Evolutionary conservation across 2,113 vertebrate species (phyloP), one percentile per base, ranked within the genome.

Genomic region (Alethe diademata): DNA sequence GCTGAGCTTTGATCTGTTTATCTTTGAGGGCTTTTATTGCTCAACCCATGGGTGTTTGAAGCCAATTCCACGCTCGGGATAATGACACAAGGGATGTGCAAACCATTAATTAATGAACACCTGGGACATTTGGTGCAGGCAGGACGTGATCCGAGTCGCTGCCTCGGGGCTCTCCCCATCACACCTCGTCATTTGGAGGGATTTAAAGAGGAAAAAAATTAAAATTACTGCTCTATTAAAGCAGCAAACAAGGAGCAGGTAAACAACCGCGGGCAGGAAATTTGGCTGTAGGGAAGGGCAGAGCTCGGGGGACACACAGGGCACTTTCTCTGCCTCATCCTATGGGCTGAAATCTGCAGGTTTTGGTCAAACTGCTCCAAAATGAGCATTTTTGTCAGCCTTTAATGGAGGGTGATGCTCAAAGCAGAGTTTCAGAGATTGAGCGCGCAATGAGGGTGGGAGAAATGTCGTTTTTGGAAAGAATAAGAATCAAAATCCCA

Each of bases 101-200:
- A 48, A 42, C 13, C 86, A 8, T 36, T 88, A 80, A 88, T 88
- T 88, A 80, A 88, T 88, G 60, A 88, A 51, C 36, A 58, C 67
- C 45, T 80, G 58, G 50, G 50, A 50, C 35, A 2, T 36, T 43
- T 2, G 72, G 12, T 28, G 53, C 42, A 12, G 12, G n/a, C 20
- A 56, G 62, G 50, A 36, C 14, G 9, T 38, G 60, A 80, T 65
- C 29, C 1, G 58, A 80, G 67, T 3, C 4, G 18, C 53, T 24
- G 58, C 86, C 76, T 16, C 23, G 9, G 86, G 76, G 66, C 51
- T 57, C 58, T 62, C 20, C 31, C 35, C 11, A 1, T 48, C 85
- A 12, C 66, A 15, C 67, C 67, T 73, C 26, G 0, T 50, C 22
- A 13, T 51, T 65, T 51, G 17, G 66, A 72, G 14, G 58, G 42